phyloP scores from a whole-genome alignment of 2,113 vertebrate genomes.

The Thomomys bottae region DNA sequence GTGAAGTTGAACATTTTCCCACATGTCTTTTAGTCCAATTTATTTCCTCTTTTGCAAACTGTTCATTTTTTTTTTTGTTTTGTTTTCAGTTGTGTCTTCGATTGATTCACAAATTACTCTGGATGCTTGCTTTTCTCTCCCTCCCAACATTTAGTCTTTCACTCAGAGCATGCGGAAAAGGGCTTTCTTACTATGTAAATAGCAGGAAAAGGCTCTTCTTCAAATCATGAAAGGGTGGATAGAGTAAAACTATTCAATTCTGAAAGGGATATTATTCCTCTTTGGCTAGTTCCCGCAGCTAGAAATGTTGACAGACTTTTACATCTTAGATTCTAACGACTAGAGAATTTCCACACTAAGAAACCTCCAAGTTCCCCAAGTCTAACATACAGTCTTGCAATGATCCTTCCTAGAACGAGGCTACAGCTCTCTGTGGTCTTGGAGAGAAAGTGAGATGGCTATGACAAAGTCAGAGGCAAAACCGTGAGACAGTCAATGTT shows the following conservation, averaged over 20 bases:
- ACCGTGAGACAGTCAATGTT: too few species aligned
- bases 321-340: not conserved
- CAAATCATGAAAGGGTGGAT: not conserved
- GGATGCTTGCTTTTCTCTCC: not conserved
- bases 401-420: not conserved
- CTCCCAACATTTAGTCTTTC: not conserved
- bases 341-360: constrained; percentile 7
- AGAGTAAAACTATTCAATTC: not conserved
- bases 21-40: constrained; percentile 45
- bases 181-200: constrained; percentile 21
- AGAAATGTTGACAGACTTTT: not conserved
- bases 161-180: not conserved
- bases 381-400: not conserved
- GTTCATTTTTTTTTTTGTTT: constrained; percentile 58
- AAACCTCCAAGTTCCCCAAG: not conserved
- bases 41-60: constrained; percentile 74
- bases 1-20: constrained; percentile 72
- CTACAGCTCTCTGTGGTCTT: not conserved
- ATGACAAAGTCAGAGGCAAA: too few species aligned
- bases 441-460: not conserved
- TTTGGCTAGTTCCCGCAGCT: not conserved
- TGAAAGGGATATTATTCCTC: not conserved
- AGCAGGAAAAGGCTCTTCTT: not conserved
- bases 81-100: not conserved
- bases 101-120: constrained; percentile 15